phyloP scores from a whole-genome alignment of 2,797 vertebrate genomes.

The Hydrocynus forskahlii region DNA sequence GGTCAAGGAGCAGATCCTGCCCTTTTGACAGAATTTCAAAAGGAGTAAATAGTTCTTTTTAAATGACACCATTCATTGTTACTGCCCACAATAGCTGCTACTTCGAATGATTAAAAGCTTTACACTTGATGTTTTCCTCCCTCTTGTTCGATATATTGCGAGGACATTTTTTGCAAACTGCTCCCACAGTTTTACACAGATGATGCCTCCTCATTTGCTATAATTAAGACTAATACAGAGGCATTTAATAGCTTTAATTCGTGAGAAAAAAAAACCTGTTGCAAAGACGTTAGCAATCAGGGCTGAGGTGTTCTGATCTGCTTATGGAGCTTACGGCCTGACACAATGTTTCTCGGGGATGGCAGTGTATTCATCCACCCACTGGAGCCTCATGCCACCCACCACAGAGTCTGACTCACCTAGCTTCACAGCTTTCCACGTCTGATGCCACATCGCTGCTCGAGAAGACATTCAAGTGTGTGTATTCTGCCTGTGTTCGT shows the following conservation, averaged over 20 bases:
- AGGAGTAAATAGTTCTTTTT: no score
- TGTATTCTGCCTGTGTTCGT: constrained; percentile 66
- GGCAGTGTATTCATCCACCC: constrained; percentile 83
- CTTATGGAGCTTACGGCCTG: constrained; percentile 76
- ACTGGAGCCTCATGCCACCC: constrained; percentile 75
- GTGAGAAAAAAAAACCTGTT: constrained; percentile 49
- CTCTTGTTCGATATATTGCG: neutral
- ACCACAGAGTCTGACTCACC: constrained; percentile 84
- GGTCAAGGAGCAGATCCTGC: no score
- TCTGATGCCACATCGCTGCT: constrained; percentile 72
- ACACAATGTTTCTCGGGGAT: constrained; percentile 75
- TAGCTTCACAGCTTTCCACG: constrained; percentile 66
- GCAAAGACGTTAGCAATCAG: constrained; percentile 54
- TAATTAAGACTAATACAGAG: constrained; percentile 58
- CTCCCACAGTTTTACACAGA: constrained; percentile 38
- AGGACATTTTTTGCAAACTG: constrained; percentile 24
- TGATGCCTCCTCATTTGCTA: constrained; percentile 56
- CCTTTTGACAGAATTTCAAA: no score
- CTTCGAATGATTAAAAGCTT: neutral
- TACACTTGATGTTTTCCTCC: constrained; percentile 3
- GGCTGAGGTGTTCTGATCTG: constrained; percentile 67
- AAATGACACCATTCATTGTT: no score
- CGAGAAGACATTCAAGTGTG: constrained; percentile 71
- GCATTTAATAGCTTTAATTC: constrained; percentile 60
- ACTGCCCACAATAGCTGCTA: no score